These are phyloP conservation scores for Drosophila affinis DNA, from an alignment of 2,888 invertebrate genomes.

Conservation along the genomic window DNA sequence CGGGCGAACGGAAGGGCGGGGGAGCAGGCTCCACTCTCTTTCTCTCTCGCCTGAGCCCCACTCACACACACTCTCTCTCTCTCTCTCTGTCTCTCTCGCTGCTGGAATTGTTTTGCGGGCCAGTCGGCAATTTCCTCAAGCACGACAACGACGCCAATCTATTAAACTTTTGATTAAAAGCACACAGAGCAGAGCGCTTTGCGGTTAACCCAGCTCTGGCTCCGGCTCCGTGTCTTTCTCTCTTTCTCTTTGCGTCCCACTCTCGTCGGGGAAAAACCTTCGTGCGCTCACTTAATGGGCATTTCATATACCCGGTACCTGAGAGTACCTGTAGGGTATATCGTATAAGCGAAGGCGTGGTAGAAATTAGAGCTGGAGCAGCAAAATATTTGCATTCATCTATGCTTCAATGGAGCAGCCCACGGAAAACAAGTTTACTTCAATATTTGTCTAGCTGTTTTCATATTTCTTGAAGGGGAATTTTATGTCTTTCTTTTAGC, in stretches of 20 bases:
- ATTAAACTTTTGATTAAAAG: slow-evolving; percentile 76
- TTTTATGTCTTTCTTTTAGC: neutral
- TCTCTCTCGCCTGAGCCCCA: slow-evolving; percentile 13
- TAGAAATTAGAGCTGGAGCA: neutral
- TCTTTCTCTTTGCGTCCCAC: neutral
- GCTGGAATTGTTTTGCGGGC: slow-evolving; percentile 70
- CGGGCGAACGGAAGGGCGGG: neutral
- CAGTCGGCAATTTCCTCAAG: slow-evolving; percentile 64
- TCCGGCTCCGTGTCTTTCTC: slow-evolving; percentile 16
- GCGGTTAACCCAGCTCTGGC: slow-evolving; percentile 51
- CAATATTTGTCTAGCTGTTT: neutral
- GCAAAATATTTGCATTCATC: neutral
- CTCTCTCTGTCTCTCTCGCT: slow-evolving; percentile 10
- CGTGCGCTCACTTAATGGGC: slow-evolving; percentile 8
- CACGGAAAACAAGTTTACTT: neutral
- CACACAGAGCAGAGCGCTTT: slow-evolving; percentile 65
- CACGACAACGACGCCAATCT: slow-evolving; percentile 66
- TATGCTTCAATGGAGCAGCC: no score
- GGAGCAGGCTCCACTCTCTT: neutral
- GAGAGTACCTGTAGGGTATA: neutral
- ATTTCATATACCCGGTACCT: slow-evolving; percentile 6
- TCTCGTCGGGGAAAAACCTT: slow-evolving; percentile 42
- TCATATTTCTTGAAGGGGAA: neutral
- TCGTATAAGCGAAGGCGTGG: neutral
- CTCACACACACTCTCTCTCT: slow-evolving; percentile 3